phyloP scores from a whole-genome alignment of 2,888 invertebrate genomes.

The Xestobium rufovillosum region DNA sequence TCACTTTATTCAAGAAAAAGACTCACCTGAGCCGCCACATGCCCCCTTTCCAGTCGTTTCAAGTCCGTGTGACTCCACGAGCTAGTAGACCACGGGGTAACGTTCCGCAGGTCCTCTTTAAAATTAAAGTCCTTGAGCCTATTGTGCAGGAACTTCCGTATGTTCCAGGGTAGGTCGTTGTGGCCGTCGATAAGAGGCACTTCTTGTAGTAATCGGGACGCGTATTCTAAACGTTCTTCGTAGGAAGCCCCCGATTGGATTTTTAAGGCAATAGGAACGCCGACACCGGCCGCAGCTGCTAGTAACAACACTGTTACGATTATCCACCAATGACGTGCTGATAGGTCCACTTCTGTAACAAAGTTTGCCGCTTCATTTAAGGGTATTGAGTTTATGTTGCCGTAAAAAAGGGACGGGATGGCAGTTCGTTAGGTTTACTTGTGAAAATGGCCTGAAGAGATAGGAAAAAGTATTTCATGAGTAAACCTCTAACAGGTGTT shows the following conservation, averaged over 20 bases:
- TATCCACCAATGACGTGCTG: constrained; percentile 66
- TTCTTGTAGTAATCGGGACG: constrained; percentile 65
- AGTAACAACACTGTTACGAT: constrained; percentile 67
- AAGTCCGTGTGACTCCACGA: constrained; percentile 78
- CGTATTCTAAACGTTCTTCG: constrained; percentile 67
- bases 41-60: constrained; percentile 62
- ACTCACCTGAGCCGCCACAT: constrained; percentile 71
- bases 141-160: constrained; percentile 83
- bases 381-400: too few relatives aligned
- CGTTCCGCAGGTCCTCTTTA: constrained; percentile 58
- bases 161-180: constrained; percentile 88
- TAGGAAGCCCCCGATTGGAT: constrained; percentile 70
- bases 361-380: neutral
- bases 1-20: too few relatives aligned
- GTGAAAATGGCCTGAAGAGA: too few relatives aligned
- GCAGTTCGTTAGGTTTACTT: too few relatives aligned
- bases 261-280: constrained; percentile 70
- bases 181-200: constrained; percentile 79
- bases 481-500: too few relatives aligned
- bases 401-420: too few relatives aligned
- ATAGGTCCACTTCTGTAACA: constrained; percentile 47
- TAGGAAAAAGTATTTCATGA: too few relatives aligned
- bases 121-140: constrained; percentile 76
- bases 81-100: constrained; percentile 63
- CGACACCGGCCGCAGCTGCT: constrained; percentile 72